These are phyloP conservation scores for Protosalanx chinensis DNA, from an alignment of 2,797 vertebrate species.

Conservation along the genomic window DNA sequence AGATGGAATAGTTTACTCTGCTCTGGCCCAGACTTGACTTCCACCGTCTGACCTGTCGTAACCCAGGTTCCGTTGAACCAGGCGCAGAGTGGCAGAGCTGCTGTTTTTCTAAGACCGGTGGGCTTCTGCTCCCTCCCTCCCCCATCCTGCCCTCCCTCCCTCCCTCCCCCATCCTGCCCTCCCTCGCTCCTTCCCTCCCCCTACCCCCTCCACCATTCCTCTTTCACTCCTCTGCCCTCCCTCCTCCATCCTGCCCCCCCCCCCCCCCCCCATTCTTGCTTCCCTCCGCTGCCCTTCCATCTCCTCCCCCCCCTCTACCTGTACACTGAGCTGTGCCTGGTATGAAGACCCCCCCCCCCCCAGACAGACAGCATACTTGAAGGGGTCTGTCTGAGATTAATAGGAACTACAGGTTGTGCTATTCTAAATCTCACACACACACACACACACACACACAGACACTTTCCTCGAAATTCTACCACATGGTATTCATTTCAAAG, in stretches of 20 bases:
- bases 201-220: too few relatives aligned
- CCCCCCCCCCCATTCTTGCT: too few relatives aligned
- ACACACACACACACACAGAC: too few relatives aligned
- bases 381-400: constrained; percentile 66
- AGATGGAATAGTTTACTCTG: constrained; percentile 79
- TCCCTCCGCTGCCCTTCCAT: constrained; percentile 39
- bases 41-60: constrained; percentile 81
- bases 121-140: constrained; percentile 30
- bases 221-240: too few relatives aligned
- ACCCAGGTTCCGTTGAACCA: constrained; percentile 74
- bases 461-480: constrained; percentile 59
- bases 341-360: constrained; percentile 24
- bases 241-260: too few relatives aligned
- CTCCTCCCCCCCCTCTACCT: constrained; percentile 18
- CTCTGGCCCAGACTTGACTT: constrained; percentile 85
- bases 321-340: constrained; percentile 49
- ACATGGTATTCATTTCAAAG: constrained; percentile 72
- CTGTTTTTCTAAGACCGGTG: constrained; percentile 63
- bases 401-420: constrained; percentile 74
- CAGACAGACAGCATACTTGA: constrained; percentile 44
- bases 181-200: too few relatives aligned
- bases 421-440: constrained; percentile 62
- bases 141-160: constrained; percentile 17
- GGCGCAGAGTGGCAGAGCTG: constrained; percentile 63
- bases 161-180: not conserved